These are phyloP conservation scores for Stichopus horrens DNA, from an alignment of 53 echinoderm and acorn worm species.

Conservation along the genomic window DNA sequence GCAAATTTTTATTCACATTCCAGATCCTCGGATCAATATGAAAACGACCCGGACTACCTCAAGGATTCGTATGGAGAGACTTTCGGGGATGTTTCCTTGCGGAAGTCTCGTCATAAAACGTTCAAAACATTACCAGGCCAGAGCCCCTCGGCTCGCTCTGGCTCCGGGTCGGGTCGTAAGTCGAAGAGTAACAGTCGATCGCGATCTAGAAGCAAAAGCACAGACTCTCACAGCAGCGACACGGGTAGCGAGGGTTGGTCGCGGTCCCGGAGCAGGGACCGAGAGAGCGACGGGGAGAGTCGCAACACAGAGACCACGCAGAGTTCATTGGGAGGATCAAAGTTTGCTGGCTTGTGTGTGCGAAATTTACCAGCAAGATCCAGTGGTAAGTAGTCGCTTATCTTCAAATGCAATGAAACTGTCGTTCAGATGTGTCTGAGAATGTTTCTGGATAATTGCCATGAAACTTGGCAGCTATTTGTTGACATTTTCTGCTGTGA, in stretches of 20 bases:
- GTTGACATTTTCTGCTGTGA: no score
- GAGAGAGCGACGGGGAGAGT: conserved; percentile 94
- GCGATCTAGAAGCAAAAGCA: conserved; percentile 78
- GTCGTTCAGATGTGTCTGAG: no score
- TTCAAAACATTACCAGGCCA: conserved; percentile 76
- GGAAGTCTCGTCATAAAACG: conserved; percentile 64
- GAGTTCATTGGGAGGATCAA: conserved; percentile 73
- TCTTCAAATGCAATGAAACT: no score
- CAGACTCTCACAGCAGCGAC: conserved; percentile 95
- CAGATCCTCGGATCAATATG: conserved; percentile 59
- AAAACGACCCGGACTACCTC: conserved; percentile 55
- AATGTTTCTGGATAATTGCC: no score
- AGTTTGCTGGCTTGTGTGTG: conserved; percentile 96
- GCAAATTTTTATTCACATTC: conserved; percentile 97
- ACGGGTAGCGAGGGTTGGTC: conserved; percentile 86
- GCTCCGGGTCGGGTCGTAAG: conserved; percentile 66
- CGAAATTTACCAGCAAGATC: conserved; percentile 94
- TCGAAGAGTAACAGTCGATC: conserved; percentile 91
- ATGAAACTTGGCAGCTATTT: no score
- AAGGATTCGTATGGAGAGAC: conserved; percentile 39
- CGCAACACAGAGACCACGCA: conserved; percentile 90
- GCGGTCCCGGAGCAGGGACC: conserved; percentile 83
- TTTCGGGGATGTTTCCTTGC: conserved; percentile 35
- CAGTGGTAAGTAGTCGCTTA: conserved; percentile 65
- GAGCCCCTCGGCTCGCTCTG: conserved; percentile 91